Evolutionary conservation across 2,888 invertebrate genomes (phyloP).

Genomic region (Sialis fuliginosa): DNA sequence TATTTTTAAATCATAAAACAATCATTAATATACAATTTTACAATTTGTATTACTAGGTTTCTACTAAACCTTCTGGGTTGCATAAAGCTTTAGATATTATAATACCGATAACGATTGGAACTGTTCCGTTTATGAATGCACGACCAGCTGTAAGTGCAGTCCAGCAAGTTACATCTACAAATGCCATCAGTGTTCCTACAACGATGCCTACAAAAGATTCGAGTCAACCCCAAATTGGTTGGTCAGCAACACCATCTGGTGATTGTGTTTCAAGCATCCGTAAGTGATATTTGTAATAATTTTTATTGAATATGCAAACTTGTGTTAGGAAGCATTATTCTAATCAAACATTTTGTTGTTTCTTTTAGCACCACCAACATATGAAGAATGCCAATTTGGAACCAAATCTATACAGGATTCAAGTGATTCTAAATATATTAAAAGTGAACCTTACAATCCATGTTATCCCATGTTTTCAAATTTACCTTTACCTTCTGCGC

Average conservation of each 20-base stretch:
- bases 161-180: neutral
- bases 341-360: neutral
- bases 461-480: too few relatives aligned
- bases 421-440: too few relatives aligned
- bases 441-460: too few relatives aligned
- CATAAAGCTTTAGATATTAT: neutral
- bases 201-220: too few relatives aligned
- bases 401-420: neutral
- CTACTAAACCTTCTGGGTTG: neutral
- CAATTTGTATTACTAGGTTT: neutral
- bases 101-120: slow-evolving; percentile 1
- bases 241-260: too few relatives aligned
- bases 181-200: too few relatives aligned
- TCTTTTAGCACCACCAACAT: neutral
- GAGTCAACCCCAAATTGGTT: too few relatives aligned
- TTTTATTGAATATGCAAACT: neutral
- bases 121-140: neutral
- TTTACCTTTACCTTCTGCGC: too few relatives aligned
- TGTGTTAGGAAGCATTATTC: neutral
- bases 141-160: neutral
- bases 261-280: too few relatives aligned
- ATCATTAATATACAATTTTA: neutral
- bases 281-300: too few relatives aligned
- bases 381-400: neutral
- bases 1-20: neutral